phyloP scores from a whole-genome alignment of 2,888 invertebrate genomes.

The Pristionchus arcanus region DNA sequence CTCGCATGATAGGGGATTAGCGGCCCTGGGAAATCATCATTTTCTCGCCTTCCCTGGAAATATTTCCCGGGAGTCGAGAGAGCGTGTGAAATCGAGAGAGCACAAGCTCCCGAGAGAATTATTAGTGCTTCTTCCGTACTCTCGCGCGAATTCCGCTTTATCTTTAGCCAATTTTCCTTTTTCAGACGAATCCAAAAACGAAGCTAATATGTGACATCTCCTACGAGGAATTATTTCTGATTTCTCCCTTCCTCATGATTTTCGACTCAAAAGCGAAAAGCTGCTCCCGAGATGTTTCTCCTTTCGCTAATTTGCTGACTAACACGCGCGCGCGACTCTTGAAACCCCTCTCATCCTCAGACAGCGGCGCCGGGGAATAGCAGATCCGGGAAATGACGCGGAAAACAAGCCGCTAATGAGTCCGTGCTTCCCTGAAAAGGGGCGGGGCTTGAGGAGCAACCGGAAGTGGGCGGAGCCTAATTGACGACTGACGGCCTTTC shows the following conservation, averaged over 20 bases:
- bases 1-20: not conserved
- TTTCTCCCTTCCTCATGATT: not conserved
- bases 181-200: not conserved
- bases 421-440: not conserved
- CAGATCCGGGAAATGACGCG: not conserved
- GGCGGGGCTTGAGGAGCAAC: not conserved
- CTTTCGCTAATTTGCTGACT: conserved; percentile 35
- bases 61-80: not conserved
- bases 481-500: not conserved
- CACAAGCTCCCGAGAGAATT: not conserved
- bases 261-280: not conserved
- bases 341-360: conserved; percentile 1
- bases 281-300: not conserved
- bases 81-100: not conserved
- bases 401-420: conserved; percentile 10
- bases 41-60: not conserved
- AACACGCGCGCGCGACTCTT: not conserved
- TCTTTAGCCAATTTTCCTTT: not conserved
- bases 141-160: not conserved
- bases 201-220: not conserved
- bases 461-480: conserved; percentile 35
- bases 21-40: not conserved
- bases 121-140: not conserved
- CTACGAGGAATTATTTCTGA: not conserved
- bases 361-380: not conserved